Percentiles rank a stretch among this genome's conserved stretches.
Evolutionary conservation across 2,888 invertebrate genomes (phyloP).

Genomic region (Charanyca ferruginea): DNA sequence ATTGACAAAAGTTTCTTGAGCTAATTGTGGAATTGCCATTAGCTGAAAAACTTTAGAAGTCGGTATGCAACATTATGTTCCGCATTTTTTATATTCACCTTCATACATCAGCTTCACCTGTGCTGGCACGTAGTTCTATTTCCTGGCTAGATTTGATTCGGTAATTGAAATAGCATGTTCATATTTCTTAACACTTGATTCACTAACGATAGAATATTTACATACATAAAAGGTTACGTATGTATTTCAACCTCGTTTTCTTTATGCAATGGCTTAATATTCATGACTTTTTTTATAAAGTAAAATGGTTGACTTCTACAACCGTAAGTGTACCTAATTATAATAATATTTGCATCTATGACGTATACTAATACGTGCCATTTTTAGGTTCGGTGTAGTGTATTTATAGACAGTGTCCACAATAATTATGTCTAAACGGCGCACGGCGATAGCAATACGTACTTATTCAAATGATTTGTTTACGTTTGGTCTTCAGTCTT

Average conservation of each 20-base stretch:
- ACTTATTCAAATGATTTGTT: constrained; percentile 42
- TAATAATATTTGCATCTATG: constrained; percentile 16
- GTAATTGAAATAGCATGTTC: constrained; percentile 35
- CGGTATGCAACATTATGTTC: neutral
- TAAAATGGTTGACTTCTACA: constrained; percentile 8
- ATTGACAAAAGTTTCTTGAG: constrained; percentile 20
- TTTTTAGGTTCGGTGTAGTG: constrained; percentile 19
- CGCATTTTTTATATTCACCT: constrained; percentile 16
- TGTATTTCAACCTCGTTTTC: constrained; percentile 20
- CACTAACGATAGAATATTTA: neutral
- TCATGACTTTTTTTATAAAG: constrained; percentile 15
- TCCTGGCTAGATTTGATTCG: constrained; percentile 49
- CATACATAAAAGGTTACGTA: constrained; percentile 4
- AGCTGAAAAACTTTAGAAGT: constrained; percentile 9
- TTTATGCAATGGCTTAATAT: constrained; percentile 17
- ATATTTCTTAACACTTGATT: constrained; percentile 23
- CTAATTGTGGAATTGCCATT: constrained; percentile 14
- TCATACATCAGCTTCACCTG: constrained; percentile 5
- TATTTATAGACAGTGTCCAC: constrained; percentile 20
- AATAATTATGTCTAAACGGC: constrained; percentile 11
- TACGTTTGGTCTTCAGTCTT: constrained; percentile 43
- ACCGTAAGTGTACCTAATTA: neutral
- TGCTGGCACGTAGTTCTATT: constrained; percentile 39
- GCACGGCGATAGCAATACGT: constrained; percentile 29
- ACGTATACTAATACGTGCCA: constrained; percentile 6